Conservation (phyloP, 2,113 vertebrate genomes). For the Ameiurus melas region DNA sequence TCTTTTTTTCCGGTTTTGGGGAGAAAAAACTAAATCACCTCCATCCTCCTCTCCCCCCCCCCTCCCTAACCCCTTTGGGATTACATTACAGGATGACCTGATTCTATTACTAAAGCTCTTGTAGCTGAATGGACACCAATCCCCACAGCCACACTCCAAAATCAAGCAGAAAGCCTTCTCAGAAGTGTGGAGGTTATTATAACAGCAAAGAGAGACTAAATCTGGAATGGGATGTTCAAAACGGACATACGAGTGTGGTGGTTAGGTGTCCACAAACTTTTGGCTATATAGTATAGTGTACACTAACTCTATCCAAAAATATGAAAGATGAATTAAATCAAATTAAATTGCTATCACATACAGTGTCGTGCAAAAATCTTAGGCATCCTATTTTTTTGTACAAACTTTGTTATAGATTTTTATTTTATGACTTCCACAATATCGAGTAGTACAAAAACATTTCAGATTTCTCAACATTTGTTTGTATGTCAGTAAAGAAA, state of each 20-base stretch:
- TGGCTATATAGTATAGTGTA: neutral
- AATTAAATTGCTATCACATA: neutral
- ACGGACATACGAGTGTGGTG: neutral
- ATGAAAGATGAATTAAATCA: neutral
- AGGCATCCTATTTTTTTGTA: too few species aligned
- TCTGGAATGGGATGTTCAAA: neutral
- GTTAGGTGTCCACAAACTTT: neutral
- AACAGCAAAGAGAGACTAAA: neutral
- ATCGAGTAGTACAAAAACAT: too few species aligned
- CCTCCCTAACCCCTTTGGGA: neutral
- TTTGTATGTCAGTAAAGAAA: too few species aligned
- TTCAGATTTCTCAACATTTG: too few species aligned
- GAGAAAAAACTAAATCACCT: too few species aligned
- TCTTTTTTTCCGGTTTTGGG: too few species aligned
- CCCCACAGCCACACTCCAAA: neutral
- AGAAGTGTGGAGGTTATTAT: neutral
- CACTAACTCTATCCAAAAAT: neutral
- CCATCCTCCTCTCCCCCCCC: too few species aligned
- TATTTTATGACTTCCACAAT: too few species aligned
- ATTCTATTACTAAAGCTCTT: neutral
- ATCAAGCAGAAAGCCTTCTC: neutral
- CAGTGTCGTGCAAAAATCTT: neutral
- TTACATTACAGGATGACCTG: neutral
- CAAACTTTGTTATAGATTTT: too few species aligned
- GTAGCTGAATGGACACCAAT: neutral